Evolutionary conservation across 2,797 vertebrate species (phyloP).

Genomic region (Micrastur ruficollis): DNA sequence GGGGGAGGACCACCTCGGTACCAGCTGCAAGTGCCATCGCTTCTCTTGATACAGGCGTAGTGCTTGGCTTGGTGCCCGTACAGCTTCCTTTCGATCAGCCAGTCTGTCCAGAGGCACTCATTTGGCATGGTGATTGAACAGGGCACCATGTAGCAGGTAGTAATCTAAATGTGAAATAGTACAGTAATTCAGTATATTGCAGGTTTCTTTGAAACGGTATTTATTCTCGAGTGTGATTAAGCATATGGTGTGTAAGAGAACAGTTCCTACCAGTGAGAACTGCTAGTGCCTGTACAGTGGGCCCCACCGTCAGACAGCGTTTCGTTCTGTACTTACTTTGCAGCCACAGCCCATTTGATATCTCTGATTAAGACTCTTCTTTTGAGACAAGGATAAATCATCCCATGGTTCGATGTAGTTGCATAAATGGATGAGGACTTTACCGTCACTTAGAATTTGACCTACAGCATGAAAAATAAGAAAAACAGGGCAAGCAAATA

Average conservation of each 20-base stretch:
- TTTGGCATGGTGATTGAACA: slow-evolving; percentile 81
- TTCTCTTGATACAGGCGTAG: slow-evolving; percentile 87
- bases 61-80: slow-evolving; percentile 87
- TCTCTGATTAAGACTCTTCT: slow-evolving; percentile 89
- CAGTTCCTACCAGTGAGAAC: neutral
- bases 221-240: neutral
- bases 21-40: slow-evolving; percentile 89
- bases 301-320: neutral
- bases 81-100: slow-evolving; percentile 84
- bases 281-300: neutral
- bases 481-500: neutral
- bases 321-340: slow-evolving; percentile 79
- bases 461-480: slow-evolving; percentile 71
- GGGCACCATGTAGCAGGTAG: slow-evolving; percentile 82
- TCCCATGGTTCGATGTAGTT: slow-evolving; percentile 90
- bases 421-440: slow-evolving; percentile 87
- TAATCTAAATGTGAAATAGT: slow-evolving; percentile 79
- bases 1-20: slow-evolving; percentile 81
- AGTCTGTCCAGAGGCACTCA: slow-evolving; percentile 92
- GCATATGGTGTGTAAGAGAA: neutral
- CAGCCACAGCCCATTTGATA: slow-evolving; percentile 93
- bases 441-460: slow-evolving; percentile 84
- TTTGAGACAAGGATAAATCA: slow-evolving; percentile 86
- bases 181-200: neutral
- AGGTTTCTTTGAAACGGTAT: neutral